Conservation (phyloP, 92 coral and sea anemone genomes). For the Siderastrea siderea region DNA sequence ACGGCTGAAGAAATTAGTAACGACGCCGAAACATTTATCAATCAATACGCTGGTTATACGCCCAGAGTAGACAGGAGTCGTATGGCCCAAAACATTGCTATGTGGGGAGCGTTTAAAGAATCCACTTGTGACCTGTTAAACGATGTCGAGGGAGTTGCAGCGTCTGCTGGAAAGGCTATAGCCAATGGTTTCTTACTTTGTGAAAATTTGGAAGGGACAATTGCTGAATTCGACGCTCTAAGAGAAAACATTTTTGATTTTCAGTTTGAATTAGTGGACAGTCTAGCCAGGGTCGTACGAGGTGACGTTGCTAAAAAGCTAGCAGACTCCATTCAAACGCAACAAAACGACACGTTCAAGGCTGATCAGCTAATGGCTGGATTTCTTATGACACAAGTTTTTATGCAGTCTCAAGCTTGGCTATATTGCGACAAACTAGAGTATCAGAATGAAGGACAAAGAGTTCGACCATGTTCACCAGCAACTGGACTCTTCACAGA, state of each 20-base stretch:
- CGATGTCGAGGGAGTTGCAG: conserved; percentile 49
- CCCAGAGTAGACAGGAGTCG: conserved; percentile 49
- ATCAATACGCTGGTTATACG: conserved; percentile 62
- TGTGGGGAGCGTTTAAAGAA: conserved; percentile 69
- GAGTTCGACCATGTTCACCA: conserved; percentile 51
- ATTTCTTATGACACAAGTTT: conserved; percentile 58
- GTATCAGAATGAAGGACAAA: conserved; percentile 52
- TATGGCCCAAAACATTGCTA: conserved; percentile 59
- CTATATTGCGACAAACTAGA: conserved; percentile 67
- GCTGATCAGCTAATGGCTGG: conserved; percentile 57
- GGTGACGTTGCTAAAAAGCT: conserved; percentile 66
- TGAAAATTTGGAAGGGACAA: conserved; percentile 71
- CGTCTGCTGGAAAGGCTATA: conserved; percentile 26
- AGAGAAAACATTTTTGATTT: conserved; percentile 77
- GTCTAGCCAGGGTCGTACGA: conserved; percentile 60
- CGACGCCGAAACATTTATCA: conserved; percentile 61
- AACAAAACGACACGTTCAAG: conserved; percentile 21
- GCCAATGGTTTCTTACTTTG: conserved; percentile 50
- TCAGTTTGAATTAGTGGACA: conserved; percentile 72
- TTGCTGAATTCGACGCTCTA: conserved; percentile 63
- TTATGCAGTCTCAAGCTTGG: conserved; percentile 60
- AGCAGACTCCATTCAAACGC: conserved; percentile 43
- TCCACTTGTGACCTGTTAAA: conserved; percentile 56
- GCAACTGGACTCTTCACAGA: conserved; percentile 59
- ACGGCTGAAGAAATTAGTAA: conserved; percentile 10